phyloP scores from a whole-genome alignment of 2,888 invertebrate species.

The Drosophila tripunctata region DNA sequence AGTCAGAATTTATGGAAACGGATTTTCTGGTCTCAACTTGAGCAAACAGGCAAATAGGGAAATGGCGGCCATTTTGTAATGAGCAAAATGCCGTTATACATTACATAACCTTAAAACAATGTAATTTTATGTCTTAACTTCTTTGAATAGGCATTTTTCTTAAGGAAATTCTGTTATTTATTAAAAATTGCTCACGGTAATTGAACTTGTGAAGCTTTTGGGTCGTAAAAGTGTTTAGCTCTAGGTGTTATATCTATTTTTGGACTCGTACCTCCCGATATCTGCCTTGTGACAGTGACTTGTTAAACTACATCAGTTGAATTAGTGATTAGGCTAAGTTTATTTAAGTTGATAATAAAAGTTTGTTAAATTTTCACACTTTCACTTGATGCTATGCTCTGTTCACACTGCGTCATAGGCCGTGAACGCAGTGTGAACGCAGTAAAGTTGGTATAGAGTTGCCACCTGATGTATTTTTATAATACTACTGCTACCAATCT shows the following conservation, averaged over 20 bases:
- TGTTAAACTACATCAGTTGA: neutral
- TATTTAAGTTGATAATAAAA: neutral
- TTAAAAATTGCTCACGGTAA: conserved; percentile 9
- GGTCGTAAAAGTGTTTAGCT: conserved; percentile 9
- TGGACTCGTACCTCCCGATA: neutral
- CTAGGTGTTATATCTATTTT: neutral
- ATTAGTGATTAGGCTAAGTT: neutral
- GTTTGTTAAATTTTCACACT: neutral
- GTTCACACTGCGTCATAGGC: too few species aligned
- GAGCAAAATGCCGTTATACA: neutral
- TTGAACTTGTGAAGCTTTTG: neutral
- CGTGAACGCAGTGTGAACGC: too few species aligned
- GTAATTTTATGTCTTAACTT: neutral
- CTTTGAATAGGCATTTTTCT: neutral
- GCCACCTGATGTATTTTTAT: neutral
- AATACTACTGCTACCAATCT: neutral
- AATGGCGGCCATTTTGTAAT: conserved; percentile 23
- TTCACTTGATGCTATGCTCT: neutral
- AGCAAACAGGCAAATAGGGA: conserved; percentile 21
- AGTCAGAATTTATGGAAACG: conserved; percentile 64
- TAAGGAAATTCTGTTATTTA: neutral
- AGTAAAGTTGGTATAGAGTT: too few species aligned
- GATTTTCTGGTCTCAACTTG: conserved; percentile 32
- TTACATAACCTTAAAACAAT: conserved; percentile 4
- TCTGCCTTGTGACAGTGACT: conserved; percentile 10